These are phyloP conservation scores for Trissoscelio sp. DNA, from an alignment of 2,888 invertebrate species.

Conservation along the genomic window DNA sequence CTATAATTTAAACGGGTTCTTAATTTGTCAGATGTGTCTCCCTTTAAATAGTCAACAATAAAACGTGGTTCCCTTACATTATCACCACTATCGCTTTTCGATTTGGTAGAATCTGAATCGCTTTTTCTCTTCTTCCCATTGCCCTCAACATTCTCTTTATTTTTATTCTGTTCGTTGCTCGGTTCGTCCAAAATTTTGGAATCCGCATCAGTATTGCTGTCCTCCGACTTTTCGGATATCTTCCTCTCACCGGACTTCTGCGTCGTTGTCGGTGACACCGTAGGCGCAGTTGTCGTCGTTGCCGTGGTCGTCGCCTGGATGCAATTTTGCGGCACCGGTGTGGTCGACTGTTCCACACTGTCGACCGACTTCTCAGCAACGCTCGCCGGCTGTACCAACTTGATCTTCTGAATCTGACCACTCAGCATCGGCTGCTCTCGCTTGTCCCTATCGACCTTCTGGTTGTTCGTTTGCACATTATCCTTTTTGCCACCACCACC, in stretches of 20 bases:
- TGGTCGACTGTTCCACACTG: slow-evolving; percentile 68
- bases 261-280: slow-evolving; percentile 63
- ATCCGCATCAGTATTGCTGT: slow-evolving; percentile 63
- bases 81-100: slow-evolving; percentile 80
- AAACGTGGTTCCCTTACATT: slow-evolving; percentile 72
- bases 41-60: too few species aligned
- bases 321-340: slow-evolving; percentile 59
- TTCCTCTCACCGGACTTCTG: slow-evolving; percentile 73
- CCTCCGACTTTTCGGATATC: slow-evolving; percentile 73
- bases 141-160: slow-evolving; percentile 79
- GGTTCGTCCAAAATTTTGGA: slow-evolving; percentile 73
- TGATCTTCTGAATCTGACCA: slow-evolving; percentile 81
- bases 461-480: slow-evolving; percentile 82
- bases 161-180: slow-evolving; percentile 78
- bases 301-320: slow-evolving; percentile 43
- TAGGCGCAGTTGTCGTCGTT: slow-evolving; percentile 32
- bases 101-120: slow-evolving; percentile 80
- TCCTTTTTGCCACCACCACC: slow-evolving; percentile 78
- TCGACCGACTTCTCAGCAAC: slow-evolving; percentile 73
- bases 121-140: slow-evolving; percentile 78
- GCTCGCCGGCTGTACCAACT: slow-evolving; percentile 78
- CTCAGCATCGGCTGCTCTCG: slow-evolving; percentile 75
- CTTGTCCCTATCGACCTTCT: slow-evolving; percentile 85
- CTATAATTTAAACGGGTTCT: too few species aligned
- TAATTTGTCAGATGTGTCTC: too few species aligned